Evolutionary conservation across 2,888 invertebrate genomes (phyloP).

Genomic region (Autographa gamma): DNA sequence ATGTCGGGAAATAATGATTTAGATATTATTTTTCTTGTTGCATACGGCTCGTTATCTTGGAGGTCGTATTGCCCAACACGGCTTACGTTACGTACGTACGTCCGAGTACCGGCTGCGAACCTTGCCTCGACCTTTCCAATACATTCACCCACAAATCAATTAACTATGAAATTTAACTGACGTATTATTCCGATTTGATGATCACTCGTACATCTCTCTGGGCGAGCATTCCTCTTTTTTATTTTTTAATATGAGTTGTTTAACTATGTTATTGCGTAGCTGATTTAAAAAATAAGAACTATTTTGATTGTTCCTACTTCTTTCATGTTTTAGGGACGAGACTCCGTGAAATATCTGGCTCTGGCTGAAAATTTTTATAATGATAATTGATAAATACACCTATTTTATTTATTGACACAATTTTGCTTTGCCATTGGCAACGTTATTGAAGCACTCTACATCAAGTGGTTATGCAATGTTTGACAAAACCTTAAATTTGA

Average conservation of each 20-base stretch:
- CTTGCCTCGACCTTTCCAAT: slow-evolving; percentile 75
- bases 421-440: too few species aligned
- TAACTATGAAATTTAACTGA: slow-evolving; percentile 33
- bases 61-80: slow-evolving; percentile 65
- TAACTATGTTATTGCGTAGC: slow-evolving; percentile 10
- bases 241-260: slow-evolving; percentile 41
- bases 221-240: slow-evolving; percentile 16
- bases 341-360: too few species aligned
- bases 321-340: slow-evolving; percentile 15
- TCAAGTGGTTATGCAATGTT: too few species aligned
- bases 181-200: slow-evolving; percentile 26
- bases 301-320: slow-evolving; percentile 31
- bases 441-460: too few species aligned
- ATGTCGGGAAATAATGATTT: slow-evolving; percentile 58
- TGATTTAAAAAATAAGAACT: slow-evolving; percentile 32
- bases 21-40: slow-evolving; percentile 59
- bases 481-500: too few species aligned
- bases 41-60: slow-evolving; percentile 58
- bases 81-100: slow-evolving; percentile 14
- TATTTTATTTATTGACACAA: too few species aligned
- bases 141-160: slow-evolving; percentile 67
- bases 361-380: too few species aligned
- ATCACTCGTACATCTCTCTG: slow-evolving; percentile 11
- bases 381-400: too few species aligned
- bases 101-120: slow-evolving; percentile 49